Conservation (phyloP, 2,888 invertebrate species). For the Agapostemon virescens region DNA sequence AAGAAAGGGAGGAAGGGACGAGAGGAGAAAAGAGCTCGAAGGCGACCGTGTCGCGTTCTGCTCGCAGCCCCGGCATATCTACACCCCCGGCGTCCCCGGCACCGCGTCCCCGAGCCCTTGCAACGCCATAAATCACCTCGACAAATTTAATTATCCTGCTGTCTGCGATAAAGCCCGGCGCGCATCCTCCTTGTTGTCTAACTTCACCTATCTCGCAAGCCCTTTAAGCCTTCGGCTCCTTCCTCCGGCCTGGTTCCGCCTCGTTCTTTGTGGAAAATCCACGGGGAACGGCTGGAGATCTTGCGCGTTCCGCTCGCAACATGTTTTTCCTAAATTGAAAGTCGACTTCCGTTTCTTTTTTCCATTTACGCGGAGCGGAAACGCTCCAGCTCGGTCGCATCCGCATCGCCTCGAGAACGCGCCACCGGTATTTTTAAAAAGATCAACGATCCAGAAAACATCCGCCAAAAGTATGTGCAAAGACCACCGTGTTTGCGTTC, state of each 20-base stretch:
- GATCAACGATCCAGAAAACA: background rate
- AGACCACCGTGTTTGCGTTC: background rate
- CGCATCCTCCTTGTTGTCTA: constrained; percentile 73
- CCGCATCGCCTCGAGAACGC: background rate
- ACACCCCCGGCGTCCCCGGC: constrained; percentile 55
- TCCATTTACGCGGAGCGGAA: background rate
- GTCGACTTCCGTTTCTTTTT: background rate
- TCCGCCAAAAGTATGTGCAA: background rate
- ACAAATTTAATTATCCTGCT: constrained; percentile 84
- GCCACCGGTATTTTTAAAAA: background rate
- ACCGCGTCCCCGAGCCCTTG: constrained; percentile 65
- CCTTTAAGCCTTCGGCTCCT: constrained; percentile 69
- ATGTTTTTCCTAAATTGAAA: constrained; percentile 46
- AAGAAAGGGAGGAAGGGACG: background rate
- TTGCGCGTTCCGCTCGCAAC: background rate
- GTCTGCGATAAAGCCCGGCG: constrained; percentile 81
- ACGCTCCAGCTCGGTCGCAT: background rate
- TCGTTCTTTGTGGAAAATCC: constrained; percentile 59
- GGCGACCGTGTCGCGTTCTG: constrained; percentile 53
- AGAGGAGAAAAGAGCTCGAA: background rate
- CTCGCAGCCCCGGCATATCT: constrained; percentile 55
- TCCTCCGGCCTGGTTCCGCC: constrained; percentile 56
- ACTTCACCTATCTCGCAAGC: constrained; percentile 72
- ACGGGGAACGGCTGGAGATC: constrained; percentile 36
- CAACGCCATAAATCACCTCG: constrained; percentile 82